Percentiles rank a stretch among this genome's conserved stretches.
Evolutionary conservation across 1,140 invertebrate species (phyloP).

Genomic region (Chironomus striatipennis): DNA sequence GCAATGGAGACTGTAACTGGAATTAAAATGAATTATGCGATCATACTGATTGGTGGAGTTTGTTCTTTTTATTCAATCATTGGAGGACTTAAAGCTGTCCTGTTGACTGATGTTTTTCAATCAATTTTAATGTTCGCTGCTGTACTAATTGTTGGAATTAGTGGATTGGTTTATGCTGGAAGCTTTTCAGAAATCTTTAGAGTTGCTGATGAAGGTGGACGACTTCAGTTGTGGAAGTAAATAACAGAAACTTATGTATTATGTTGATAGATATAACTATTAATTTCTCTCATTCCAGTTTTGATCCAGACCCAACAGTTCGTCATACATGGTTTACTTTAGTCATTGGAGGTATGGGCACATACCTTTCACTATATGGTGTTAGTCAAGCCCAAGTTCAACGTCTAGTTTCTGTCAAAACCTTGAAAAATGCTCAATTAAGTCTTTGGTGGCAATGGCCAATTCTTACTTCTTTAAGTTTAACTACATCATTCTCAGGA

Average conservation of each 20-base stretch:
- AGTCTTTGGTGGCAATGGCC: constrained; percentile 62
- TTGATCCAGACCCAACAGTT: constrained; percentile 57
- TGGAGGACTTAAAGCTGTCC: constrained; percentile 82
- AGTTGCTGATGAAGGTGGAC: constrained; percentile 51
- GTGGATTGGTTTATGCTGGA: constrained; percentile 53
- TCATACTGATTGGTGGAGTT: constrained; percentile 69
- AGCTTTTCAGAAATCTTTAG: constrained; percentile 56
- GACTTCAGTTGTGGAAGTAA: constrained; percentile 63
- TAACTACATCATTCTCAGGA: constrained; percentile 66
- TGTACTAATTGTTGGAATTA: constrained; percentile 64
- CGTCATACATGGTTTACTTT: constrained; percentile 68
- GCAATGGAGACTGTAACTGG: constrained; percentile 81
- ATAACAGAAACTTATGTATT: constrained; percentile 27
- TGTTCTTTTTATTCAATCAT: constrained; percentile 81
- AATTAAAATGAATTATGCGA: constrained; percentile 59
- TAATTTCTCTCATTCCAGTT: constrained; percentile 37
- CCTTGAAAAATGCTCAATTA: constrained; percentile 52
- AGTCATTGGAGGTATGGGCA: constrained; percentile 60
- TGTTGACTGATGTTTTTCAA: constrained; percentile 82
- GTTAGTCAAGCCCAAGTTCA: constrained; percentile 84
- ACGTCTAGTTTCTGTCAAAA: constrained; percentile 65
- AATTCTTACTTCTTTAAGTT: constrained; percentile 55
- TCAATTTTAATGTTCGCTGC: constrained; percentile 67
- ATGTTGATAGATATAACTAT: background rate
- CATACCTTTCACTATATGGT: constrained; percentile 66